Evolutionary conservation across 2,888 invertebrate species (phyloP), one percentile per base, ranked within the genome.

Genomic region (Dasysyrphus tricinctus): DNA sequence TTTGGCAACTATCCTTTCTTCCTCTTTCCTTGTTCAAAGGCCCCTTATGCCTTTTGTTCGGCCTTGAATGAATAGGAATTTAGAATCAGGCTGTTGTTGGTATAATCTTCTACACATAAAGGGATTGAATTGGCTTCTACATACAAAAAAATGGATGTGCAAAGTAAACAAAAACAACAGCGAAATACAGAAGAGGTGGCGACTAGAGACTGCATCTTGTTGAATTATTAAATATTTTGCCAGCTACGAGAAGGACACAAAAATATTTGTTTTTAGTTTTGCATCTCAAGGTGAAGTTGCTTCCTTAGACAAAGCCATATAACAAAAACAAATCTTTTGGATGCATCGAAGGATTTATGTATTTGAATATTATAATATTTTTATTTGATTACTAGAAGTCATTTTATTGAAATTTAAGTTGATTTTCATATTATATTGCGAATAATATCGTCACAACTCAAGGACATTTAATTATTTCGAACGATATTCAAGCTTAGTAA

Each of bases 201-300:
- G 24, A 24, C 24, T 24, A 3, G 47, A 34, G 65, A 49, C 44
- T n/a, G 34, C 49, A 47, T 32, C 16, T 12, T 65, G 3, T 32
- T 65, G 57, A 63, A 42, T 67, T 63, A 70, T 83, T 79, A 79
- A 59, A 59, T 19, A 14, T 5, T 12, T 39, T 39, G 11, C 39
- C 39, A 29, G 16, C 56, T 49, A 70, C 54, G 54, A 63, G 67
- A 74, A 57, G 69, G 69, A 65, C 59, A 75, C 49, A 65, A 1
- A 42, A 70, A 79, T 70, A 49, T 75, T 56, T 74, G 61, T 51
- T 75, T 69, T 34, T 70, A n/a, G 24, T 32, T 47, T 12, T 32
- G 24, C 24, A 24, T 24, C 24, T 44, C 4, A 16, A 32, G 5
- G 32, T 56, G 51, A 3, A 5, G 19, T 11, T 51, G 19, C n/a